Percentiles rank a stretch among this genome's conserved stretches.
phyloP scores from a whole-genome alignment of 2,113 vertebrate species.

The Dolichallabes microphthalmus region DNA sequence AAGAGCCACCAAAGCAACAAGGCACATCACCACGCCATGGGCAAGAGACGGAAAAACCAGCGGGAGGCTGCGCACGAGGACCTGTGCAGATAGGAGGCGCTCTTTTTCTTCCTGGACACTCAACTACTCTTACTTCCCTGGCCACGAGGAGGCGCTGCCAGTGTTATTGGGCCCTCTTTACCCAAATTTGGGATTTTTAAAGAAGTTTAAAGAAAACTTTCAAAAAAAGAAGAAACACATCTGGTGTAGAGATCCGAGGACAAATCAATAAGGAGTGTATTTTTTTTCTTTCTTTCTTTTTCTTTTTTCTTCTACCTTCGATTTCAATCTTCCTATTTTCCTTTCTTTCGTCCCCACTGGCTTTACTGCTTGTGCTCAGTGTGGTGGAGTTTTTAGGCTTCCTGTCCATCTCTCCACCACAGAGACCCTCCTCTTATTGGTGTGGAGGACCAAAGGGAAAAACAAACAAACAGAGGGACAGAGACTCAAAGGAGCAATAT shows the following conservation, averaged over 20 bases:
- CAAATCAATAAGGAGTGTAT: slow-evolving; percentile 62
- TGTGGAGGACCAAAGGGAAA: slow-evolving; percentile 61
- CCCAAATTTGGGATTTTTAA: slow-evolving; percentile 59
- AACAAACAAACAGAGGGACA: slow-evolving; percentile 50
- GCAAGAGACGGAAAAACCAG: slow-evolving; percentile 96
- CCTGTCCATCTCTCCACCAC: slow-evolving; percentile 54
- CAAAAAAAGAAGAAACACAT: slow-evolving; percentile 50
- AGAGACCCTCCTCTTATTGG: slow-evolving; percentile 51
- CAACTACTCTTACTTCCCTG: slow-evolving; percentile 59
- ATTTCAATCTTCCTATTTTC: too few species aligned
- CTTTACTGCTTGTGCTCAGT: slow-evolving; percentile 59
- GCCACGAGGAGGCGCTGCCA: slow-evolving; percentile 60
- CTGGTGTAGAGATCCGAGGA: slow-evolving; percentile 59
- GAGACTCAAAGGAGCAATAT: slow-evolving; percentile 58
- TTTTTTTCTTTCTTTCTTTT: slow-evolving; percentile 54
- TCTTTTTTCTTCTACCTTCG: not conserved
- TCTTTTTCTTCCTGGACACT: slow-evolving; percentile 53
- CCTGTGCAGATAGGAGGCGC: slow-evolving; percentile 87
- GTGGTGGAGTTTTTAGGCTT: slow-evolving; percentile 55
- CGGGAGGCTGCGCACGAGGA: slow-evolving; percentile 84
- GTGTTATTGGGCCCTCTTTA: slow-evolving; percentile 51
- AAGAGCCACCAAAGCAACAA: slow-evolving; percentile 86
- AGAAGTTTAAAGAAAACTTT: slow-evolving; percentile 46
- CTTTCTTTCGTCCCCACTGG: slow-evolving; percentile 50
- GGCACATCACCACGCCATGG: slow-evolving; percentile 85